phyloP scores from a whole-genome alignment of 2,113 vertebrate genomes.

The Mus spicilegus region DNA sequence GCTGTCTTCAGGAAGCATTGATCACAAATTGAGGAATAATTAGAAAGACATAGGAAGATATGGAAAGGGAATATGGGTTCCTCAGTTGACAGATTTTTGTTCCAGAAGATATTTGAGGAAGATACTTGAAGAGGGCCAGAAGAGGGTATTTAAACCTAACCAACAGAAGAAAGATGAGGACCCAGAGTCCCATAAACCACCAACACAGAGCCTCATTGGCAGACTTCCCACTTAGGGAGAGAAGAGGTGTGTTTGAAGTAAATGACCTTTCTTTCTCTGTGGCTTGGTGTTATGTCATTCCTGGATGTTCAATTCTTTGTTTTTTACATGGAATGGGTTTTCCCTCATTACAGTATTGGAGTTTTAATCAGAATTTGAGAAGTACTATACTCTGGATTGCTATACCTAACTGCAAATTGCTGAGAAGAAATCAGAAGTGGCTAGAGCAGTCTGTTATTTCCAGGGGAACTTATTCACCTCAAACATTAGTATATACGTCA shows the following conservation, averaged over 20 bases:
- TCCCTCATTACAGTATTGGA: neutral
- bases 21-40: neutral
- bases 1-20: neutral
- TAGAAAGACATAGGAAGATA: neutral
- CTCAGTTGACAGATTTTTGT: neutral
- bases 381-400: neutral
- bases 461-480: accelerated
- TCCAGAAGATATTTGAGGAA: neutral
- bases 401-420: neutral
- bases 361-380: neutral
- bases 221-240: neutral
- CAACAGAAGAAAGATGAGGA: neutral
- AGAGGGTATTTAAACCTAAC: neutral
- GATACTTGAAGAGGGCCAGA: neutral
- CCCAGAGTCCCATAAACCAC: neutral
- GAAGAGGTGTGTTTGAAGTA: no score
- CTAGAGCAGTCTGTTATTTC: neutral
- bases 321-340: neutral
- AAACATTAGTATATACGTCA: neutral
- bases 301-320: neutral
- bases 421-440: neutral
- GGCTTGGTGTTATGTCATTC: neutral
- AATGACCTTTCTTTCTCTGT: neutral
- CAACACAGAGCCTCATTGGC: neutral
- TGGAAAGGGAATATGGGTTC: neutral